Evolutionary conservation across 2,888 invertebrate species (phyloP).

Genomic region (Clistopyga incitator): DNA sequence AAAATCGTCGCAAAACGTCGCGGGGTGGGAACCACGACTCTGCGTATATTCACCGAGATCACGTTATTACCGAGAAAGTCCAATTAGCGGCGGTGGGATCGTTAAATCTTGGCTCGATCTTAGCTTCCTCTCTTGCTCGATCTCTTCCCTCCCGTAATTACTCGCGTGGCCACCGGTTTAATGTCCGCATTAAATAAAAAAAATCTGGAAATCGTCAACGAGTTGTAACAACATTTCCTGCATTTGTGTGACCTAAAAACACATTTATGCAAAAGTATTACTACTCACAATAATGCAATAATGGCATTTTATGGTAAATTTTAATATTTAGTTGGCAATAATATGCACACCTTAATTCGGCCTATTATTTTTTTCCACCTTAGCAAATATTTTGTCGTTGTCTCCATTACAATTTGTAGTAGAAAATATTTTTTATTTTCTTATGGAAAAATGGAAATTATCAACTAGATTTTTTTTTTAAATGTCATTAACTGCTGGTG

Average conservation of each 20-base stretch:
- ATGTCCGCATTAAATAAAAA: conserved; percentile 36
- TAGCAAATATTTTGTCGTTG: no score
- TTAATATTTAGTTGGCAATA: neutral
- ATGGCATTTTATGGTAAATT: neutral
- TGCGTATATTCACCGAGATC: conserved; percentile 49
- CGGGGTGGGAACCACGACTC: conserved; percentile 26
- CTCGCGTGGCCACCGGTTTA: conserved; percentile 52
- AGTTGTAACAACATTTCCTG: conserved; percentile 24
- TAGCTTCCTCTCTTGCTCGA: conserved; percentile 35
- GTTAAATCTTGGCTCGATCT: conserved; percentile 67
- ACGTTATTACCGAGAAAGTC: conserved; percentile 68
- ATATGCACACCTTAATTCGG: neutral
- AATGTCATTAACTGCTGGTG: no score
- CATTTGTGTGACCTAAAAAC: neutral
- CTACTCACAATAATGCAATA: neutral
- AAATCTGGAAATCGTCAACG: neutral
- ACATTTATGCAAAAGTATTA: no score
- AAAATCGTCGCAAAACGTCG: conserved; percentile 62
- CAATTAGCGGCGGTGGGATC: conserved; percentile 65
- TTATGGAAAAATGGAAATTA: no score
- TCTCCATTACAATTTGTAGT: no score
- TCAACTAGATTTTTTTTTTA: no score
- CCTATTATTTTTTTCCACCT: neutral
- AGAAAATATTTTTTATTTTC: no score
- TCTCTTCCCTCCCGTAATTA: conserved; percentile 37